A percentile compares a stretch with the other conserved stretches of the same genome.
Evolutionary conservation across 2,888 invertebrate species (phyloP).

Genomic region (Netelia inedita): DNA sequence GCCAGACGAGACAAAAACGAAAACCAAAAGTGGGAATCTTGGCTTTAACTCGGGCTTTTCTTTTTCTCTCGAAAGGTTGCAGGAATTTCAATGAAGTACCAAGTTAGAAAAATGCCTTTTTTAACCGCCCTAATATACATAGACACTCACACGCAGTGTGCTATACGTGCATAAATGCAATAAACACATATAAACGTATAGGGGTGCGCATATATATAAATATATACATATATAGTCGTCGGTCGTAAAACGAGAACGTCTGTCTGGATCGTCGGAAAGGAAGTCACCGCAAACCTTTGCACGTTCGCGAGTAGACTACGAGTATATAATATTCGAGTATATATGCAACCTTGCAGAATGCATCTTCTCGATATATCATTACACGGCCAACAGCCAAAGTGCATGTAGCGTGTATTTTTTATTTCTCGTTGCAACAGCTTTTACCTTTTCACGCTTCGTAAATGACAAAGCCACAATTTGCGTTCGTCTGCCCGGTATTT

Average conservation of each 20-base stretch:
- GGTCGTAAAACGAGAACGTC: slow-evolving; percentile 64
- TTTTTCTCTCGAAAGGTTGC: too few relatives aligned
- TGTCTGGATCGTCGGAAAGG: slow-evolving; percentile 61
- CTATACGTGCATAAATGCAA: too few relatives aligned
- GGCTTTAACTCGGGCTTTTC: too few relatives aligned
- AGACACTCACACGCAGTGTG: too few relatives aligned
- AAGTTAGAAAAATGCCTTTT: too few relatives aligned
- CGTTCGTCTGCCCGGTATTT: slow-evolving; percentile 45
- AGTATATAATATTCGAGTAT: slow-evolving; percentile 57
- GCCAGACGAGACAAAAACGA: too few relatives aligned
- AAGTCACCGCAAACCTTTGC: slow-evolving; percentile 62
- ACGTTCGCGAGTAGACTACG: slow-evolving; percentile 27
- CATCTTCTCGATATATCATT: slow-evolving; percentile 44
- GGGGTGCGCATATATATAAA: slow-evolving; percentile 19
- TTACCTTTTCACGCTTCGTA: slow-evolving; percentile 66
- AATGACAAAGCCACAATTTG: slow-evolving; percentile 69
- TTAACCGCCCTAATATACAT: too few relatives aligned
- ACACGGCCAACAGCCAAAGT: neutral
- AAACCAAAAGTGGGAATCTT: too few relatives aligned
- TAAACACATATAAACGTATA: neutral
- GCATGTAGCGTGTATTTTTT: neutral
- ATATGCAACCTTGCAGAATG: slow-evolving; percentile 56
- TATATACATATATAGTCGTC: slow-evolving; percentile 29
- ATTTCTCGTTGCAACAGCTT: slow-evolving; percentile 45
- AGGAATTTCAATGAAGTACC: too few relatives aligned